A percentile compares a stretch with the other conserved stretches of the same genome.
These are phyloP conservation scores for Drosophila parvula DNA, from an alignment of 1,140 invertebrate genomes.

Conservation along the genomic window DNA sequence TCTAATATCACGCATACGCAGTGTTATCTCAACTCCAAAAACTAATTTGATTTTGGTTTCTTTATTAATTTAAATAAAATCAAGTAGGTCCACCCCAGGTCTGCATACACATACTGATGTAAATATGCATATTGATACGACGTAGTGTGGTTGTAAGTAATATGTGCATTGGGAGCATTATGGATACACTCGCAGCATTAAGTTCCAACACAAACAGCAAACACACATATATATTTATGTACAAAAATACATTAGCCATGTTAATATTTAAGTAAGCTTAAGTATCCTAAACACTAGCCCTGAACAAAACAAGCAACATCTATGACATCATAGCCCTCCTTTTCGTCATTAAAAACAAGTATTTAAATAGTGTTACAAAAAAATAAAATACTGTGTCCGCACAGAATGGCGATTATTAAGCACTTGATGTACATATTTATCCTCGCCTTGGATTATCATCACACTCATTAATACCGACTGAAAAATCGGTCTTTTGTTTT, in stretches of 20 bases:
- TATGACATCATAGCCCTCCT: constrained; percentile 3
- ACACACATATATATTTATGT: constrained; percentile 27
- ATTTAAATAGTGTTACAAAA: background rate
- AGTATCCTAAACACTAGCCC: constrained; percentile 5
- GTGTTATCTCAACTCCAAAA: background rate
- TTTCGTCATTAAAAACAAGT: constrained; percentile 1
- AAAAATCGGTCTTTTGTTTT: constrained; percentile 25
- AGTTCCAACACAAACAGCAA: constrained; percentile 32
- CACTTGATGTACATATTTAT: constrained; percentile 26
- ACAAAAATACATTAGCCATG: constrained; percentile 14
- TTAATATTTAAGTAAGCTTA: constrained; percentile 22
- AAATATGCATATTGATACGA: constrained; percentile 53
- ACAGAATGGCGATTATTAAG: constrained; percentile 17
- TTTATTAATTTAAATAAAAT: background rate
- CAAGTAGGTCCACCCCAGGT: constrained; percentile 27
- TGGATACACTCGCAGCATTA: constrained; percentile 21
- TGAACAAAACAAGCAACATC: constrained; percentile 18
- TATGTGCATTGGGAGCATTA: constrained; percentile 52
- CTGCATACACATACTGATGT: constrained; percentile 31
- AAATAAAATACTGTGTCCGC: constrained; percentile 22
- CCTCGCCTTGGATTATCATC: constrained; percentile 42
- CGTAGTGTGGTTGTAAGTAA: constrained; percentile 67
- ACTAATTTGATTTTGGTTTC: background rate
- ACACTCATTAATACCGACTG: constrained; percentile 30
- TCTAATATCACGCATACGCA: constrained; percentile 8